Evolutionary conservation across 2,888 invertebrate genomes (phyloP), one percentile per base, ranked within the genome.

Genomic region (Clostera curtula): DNA sequence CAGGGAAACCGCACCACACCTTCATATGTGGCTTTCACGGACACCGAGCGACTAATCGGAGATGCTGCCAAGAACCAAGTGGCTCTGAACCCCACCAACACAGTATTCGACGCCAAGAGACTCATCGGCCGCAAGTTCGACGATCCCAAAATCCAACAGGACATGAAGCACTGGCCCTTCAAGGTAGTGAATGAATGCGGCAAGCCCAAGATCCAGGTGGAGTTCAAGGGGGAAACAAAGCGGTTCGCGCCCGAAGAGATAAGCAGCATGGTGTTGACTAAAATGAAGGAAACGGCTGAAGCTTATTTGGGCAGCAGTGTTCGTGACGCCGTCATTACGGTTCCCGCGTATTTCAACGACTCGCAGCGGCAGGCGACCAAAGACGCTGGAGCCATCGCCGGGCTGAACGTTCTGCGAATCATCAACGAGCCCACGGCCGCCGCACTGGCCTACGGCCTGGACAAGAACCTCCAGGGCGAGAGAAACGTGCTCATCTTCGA

Each of bases 401-500:
- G 95, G 0, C 65, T 96, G 23, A 95, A 95, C 72, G 94, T 96
- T 1, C 80, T 95, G 28, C 87, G 96, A 39, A 96, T 96, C 56
- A 93, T 95, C 56, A 95, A 95, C 66, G 95, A 96, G 61, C 95
- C 95, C 2, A 95, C 95, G 2, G 93, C 93, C 3, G 94, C 93
- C 9, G 94, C 94, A 12, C 75, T 95, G 43, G 93, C 94, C 10
- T 94, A 95, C 58, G 95, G 95, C 6, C 75, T 91, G 29, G 90
- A 91, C 58, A 91, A 91, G 63, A 89, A 90, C 59, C 76, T 90
- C 10, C 89, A 89, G 58, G 90, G 91, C 9, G 90, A 91, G 59
- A 87, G 89, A 32, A 91, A 91, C 56, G 89, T 91, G 2, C 68
- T 91, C 21, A 91, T 92, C 50, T 91, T 91, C 55, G 91, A 92